A percentile compares a stretch with the other conserved stretches of the same genome.
Evolutionary conservation across 1,140 invertebrate species (phyloP).

Genomic region (Drosophila malerkotliana): DNA sequence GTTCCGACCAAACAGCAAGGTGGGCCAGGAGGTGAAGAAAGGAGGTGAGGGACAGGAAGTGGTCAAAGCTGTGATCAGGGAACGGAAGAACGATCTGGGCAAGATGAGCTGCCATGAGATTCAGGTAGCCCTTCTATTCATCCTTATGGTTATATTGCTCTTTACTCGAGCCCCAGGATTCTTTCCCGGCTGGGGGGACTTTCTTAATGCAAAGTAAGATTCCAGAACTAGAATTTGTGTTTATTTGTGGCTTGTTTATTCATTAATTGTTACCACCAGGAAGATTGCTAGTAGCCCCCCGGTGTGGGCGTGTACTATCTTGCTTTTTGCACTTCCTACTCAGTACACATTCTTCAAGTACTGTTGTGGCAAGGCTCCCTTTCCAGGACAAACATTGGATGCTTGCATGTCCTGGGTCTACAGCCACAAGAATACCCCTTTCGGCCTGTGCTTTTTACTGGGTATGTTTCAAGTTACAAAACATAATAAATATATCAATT

Average conservation of each 20-base stretch:
- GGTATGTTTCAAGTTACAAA: conserved; percentile 26
- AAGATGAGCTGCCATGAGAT: conserved; percentile 92
- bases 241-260: not conserved
- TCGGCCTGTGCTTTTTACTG: conserved; percentile 55
- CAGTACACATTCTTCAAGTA: conserved; percentile 84
- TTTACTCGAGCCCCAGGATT: conserved; percentile 92
- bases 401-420: conserved; percentile 58
- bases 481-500: not conserved
- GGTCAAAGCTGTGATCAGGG: conserved; percentile 86
- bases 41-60: conserved; percentile 85
- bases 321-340: conserved; percentile 92
- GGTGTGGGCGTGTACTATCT: conserved; percentile 89
- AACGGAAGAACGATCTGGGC: conserved; percentile 90
- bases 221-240: conserved; percentile 23
- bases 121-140: conserved; percentile 89
- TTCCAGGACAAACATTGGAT: conserved; percentile 48
- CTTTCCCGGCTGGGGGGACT: conserved; percentile 57
- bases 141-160: conserved; percentile 91
- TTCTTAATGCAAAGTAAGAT: conserved; percentile 58
- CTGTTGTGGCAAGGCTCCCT: conserved; percentile 59
- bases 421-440: conserved; percentile 50
- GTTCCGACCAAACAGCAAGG: conserved; percentile 85
- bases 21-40: conserved; percentile 84
- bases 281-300: conserved; percentile 91
- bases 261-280: conserved; percentile 75